Percentiles rank a stretch among this genome's conserved stretches.
Conservation (phyloP, 1,140 invertebrate species). For the Brachionus sp. region DNA sequence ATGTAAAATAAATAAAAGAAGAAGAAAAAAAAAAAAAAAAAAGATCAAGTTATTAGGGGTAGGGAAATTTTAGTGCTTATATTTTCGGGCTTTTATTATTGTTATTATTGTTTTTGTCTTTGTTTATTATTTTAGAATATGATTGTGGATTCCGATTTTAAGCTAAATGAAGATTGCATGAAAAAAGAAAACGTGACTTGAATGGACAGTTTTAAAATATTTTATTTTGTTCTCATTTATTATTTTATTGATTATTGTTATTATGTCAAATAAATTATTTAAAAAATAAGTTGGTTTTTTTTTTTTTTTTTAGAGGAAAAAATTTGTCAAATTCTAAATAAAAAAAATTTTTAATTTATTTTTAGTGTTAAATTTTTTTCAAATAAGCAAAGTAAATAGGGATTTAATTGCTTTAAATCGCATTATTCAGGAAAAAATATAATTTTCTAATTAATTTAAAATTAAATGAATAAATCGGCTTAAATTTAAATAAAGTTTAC, state of each 20-base stretch:
- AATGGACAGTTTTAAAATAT: neutral
- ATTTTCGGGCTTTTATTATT: neutral
- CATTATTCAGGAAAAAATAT: too few species aligned
- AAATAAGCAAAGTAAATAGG: too few species aligned
- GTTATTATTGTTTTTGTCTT: neutral
- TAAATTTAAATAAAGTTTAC: too few species aligned
- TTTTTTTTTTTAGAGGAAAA: neutral
- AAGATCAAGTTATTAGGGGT: neutral
- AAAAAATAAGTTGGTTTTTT: neutral
- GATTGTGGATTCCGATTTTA: neutral
- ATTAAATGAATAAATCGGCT: too few species aligned
- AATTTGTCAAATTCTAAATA: too few species aligned
- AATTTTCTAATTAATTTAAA: too few species aligned
- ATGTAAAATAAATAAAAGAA: too few species aligned
- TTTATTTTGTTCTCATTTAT: neutral
- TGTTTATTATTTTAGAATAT: neutral
- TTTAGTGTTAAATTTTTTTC: too few species aligned
- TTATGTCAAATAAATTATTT: slow-evolving; percentile 7
- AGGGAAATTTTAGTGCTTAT: neutral
- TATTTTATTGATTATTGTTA: neutral
- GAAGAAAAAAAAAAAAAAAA: neutral
- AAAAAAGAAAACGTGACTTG: neutral
- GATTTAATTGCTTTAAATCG: too few species aligned
- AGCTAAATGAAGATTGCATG: neutral
- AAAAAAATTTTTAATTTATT: too few species aligned